Conservation (phyloP, 1,140 invertebrate species). For the Telenomus remus region DNA sequence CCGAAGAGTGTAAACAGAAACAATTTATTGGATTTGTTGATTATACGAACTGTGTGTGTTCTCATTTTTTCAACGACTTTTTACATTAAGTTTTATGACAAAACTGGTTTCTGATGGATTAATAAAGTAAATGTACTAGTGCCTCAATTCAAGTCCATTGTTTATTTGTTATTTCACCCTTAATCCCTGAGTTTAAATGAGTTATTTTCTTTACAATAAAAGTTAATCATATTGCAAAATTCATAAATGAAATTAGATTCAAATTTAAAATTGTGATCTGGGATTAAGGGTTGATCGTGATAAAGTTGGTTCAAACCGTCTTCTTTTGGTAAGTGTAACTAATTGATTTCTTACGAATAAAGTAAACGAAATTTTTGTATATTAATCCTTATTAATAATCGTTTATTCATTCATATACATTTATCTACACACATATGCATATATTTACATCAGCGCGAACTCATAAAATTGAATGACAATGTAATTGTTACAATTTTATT, state of each 20-base stretch:
- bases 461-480: conserved; percentile 26
- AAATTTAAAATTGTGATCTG: too few species aligned
- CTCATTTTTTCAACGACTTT: conserved; percentile 15
- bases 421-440: conserved; percentile 49
- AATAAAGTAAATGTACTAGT: conserved; percentile 39
- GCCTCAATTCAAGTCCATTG: conserved; percentile 18
- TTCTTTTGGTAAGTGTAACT: too few species aligned
- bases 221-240: too few species aligned
- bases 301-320: too few species aligned
- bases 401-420: conserved; percentile 46
- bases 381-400: conserved; percentile 5
- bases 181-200: too few species aligned
- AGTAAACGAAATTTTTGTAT: too few species aligned
- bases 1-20: conserved; percentile 72
- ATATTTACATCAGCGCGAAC: conserved; percentile 42
- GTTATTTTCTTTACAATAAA: too few species aligned
- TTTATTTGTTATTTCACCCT: neutral
- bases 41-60: conserved; percentile 29
- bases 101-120: conserved; percentile 13
- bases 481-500: conserved; percentile 14
- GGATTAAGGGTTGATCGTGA: too few species aligned
- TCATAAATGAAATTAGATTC: too few species aligned
- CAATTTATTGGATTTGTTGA: conserved; percentile 41
- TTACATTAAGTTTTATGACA: conserved; percentile 22
- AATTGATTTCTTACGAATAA: too few species aligned